Evolutionary conservation across 2,888 invertebrate genomes (phyloP).

Genomic region (Eupithecia insigniata): DNA sequence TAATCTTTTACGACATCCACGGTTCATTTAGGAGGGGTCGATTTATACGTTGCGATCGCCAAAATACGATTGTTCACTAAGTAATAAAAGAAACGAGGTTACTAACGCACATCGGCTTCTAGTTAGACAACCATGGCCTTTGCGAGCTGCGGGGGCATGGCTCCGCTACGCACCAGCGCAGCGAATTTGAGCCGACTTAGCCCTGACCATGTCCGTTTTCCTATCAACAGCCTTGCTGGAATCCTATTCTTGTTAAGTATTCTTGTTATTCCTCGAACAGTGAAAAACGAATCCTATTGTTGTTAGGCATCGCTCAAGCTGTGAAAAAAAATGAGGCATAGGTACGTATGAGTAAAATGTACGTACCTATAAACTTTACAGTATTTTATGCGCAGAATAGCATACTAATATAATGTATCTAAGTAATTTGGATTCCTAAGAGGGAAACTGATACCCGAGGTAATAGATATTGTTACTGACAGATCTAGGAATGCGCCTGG

Average conservation of each 20-base stretch:
- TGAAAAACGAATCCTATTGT: not conserved
- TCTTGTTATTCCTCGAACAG: too few species aligned
- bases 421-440: conserved; percentile 5
- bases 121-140: conserved; percentile 10
- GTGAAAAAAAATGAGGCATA: not conserved
- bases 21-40: not conserved
- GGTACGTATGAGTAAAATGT: too few species aligned
- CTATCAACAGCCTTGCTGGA: conserved; percentile 9
- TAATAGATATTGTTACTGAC: not conserved
- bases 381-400: too few species aligned
- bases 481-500: conserved; percentile 22
- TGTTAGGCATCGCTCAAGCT: not conserved
- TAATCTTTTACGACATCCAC: not conserved
- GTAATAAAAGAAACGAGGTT: not conserved
- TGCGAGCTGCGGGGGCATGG: not conserved
- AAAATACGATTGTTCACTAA: not conserved
- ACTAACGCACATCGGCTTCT: conserved; percentile 1
- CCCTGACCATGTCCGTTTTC: conserved; percentile 29
- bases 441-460: not conserved
- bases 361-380: too few species aligned
- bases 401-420: too few species aligned
- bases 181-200: conserved; percentile 10
- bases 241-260: conserved; percentile 3
- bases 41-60: not conserved
- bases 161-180: conserved; percentile 22